Evolutionary conservation across 2,113 vertebrate species (phyloP), one percentile per base, ranked within the genome.

Genomic region (Bos javanicus): DNA sequence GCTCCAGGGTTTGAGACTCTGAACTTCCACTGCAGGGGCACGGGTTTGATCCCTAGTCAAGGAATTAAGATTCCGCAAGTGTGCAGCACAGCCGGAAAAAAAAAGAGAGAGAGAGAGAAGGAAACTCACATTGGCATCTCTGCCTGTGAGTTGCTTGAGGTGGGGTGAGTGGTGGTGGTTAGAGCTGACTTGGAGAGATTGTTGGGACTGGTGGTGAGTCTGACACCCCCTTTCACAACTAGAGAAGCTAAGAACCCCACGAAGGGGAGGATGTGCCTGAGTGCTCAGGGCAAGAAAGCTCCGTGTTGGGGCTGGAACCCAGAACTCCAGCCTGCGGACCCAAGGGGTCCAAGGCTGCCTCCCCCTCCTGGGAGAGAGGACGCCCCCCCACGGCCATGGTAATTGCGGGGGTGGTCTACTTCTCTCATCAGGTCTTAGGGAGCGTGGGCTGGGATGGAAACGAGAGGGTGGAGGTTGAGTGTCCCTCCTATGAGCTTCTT

Each of bases 311-410:
- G 28, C 33, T 3, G 25, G 52, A 84, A 39, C 81, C 50, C 17
- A 57, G 54, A 43, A 50, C 6, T 23, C 46, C 52, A 39, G 21
- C 36, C 80, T 54, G 36, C 0, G 1, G 21, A 17, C 12, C 36
- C 7, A 11, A 19, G 5, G 26, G 13, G 15, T 43, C 17, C n/a
- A 5, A 3, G 13, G 62, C 3, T 16, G 59, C 43, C 16, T 7
- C 48, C 39, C 60, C n/a, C 36, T 62, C 25, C 54, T 36, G 17
- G 56, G 36, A 33, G 7, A 26, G 8, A 48, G 46, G 26, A 17
- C 2, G 2, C 1, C 3, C 25, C 30, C 0, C 11, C 17, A n/a
- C 2, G 3, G 8, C 25, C 39, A 1, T 85, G 17, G 9, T 81
- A 12, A 12, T 8, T 17, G 7, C 30, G 28, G 23, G 28, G 21